These are phyloP conservation scores for Turritopsis rubra DNA, from an alignment of 30 jellyfish, hydroid and myxozoan genomes.

Conservation along the genomic window DNA sequence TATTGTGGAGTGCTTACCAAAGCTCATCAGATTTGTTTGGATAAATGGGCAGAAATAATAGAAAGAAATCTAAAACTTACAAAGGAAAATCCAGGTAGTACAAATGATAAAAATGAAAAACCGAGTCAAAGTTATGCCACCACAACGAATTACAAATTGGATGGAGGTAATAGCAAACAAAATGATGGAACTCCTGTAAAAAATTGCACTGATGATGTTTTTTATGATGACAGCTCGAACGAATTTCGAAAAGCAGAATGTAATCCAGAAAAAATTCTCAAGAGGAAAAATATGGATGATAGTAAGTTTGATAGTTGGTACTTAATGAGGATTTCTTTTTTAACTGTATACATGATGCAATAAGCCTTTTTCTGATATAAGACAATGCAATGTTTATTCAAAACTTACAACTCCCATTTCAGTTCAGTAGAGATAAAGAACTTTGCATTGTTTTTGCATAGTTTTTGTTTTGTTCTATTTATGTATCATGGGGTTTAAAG, in stretches of 20 bases:
- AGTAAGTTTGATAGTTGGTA: background rate
- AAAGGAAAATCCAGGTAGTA: background rate
- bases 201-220: background rate
- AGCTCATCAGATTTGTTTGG: slow-evolving; percentile 37
- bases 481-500: too few species aligned
- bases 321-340: background rate
- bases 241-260: background rate
- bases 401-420: too few species aligned
- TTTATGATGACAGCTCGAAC: background rate
- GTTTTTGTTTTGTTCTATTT: too few species aligned
- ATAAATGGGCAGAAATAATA: slow-evolving; percentile 34
- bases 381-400: too few species aligned
- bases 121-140: background rate
- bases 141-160: background rate
- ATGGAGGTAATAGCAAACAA: background rate
- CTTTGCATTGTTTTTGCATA: too few species aligned
- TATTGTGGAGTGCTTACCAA: slow-evolving; percentile 18
- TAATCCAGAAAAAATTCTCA: background rate
- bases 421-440: too few species aligned
- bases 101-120: background rate
- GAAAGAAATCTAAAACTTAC: slow-evolving; percentile 16
- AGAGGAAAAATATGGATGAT: background rate
- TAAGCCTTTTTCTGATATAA: too few species aligned
- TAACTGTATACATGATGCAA: too few species aligned
- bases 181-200: background rate